Base-by-base conservation (phyloP, 1,140 invertebrate species). In the Cephus cinctus region DNA sequence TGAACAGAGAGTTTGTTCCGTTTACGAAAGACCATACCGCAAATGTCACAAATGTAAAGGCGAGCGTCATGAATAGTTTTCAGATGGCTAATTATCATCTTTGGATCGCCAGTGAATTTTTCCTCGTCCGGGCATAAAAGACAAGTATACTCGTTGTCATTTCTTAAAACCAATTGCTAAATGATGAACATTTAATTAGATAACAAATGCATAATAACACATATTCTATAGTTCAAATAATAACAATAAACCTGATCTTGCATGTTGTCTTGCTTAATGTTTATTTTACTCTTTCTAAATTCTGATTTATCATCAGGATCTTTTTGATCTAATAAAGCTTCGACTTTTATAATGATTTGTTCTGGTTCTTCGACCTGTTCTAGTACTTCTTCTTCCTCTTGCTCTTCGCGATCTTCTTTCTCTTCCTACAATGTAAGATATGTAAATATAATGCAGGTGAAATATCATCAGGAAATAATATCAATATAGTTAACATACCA, bases 11-110 rank as follows among this genome's bases (percentile, higher is more conserved):
- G 70, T 48, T 86, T 82, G 18, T 76, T 81, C 47, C 83, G 74
- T 54, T 82, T 83, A 31, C 78, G 61, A 56, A 88, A 83, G 43
- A 85, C 80, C 34, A 79, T 67, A 0, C 85, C 84, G 63, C 88
- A 90, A 12, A 85, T 69, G 44, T 85, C 82, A 54, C 88, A 90
- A 47, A 89, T 83, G 61, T 88, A 87, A 3, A 89, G 53, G 1
- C 82, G 75, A 1, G 79, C 65, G 20, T 82, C 79, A 59, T 90
- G 87, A 0, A 56, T 60, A 0, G 57, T 59, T 63, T 81, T 83
- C 59, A 88, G 69, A 58, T 89, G 87, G 0, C 69, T 52, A 46
- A 80, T 80, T 42, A 87, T 84, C 1, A 62, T 58, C 55, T 83
- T 84, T 2, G 81, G 77, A 60, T 83, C 80, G 9, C 77, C 76